A percentile compares a stretch with the other conserved stretches of the same genome.
These are phyloP conservation scores for Heteropelma amictum DNA, from an alignment of 2,888 invertebrate genomes.

Conservation along the genomic window DNA sequence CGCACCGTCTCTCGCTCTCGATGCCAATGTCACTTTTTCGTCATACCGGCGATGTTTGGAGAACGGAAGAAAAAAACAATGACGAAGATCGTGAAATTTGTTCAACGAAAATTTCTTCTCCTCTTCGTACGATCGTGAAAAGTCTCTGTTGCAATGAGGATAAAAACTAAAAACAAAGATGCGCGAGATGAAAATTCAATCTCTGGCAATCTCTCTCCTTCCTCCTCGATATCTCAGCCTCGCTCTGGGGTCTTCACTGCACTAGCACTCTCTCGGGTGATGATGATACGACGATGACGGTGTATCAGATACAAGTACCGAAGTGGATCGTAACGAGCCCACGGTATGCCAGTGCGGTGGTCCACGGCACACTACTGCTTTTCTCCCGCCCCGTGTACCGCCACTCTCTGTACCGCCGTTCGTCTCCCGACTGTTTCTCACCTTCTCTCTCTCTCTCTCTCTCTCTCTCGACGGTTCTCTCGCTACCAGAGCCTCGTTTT, in stretches of 20 bases:
- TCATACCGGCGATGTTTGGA: background rate
- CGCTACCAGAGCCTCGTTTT: conserved; percentile 47
- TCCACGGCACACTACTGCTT: conserved; percentile 85
- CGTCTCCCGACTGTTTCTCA: conserved; percentile 78
- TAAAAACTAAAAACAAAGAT: no score
- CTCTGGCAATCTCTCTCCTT: conserved; percentile 25
- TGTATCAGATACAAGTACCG: conserved; percentile 67
- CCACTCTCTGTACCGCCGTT: conserved; percentile 80
- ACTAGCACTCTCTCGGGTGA: conserved; percentile 73
- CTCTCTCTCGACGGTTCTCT: conserved; percentile 57
- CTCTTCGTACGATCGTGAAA: conserved; percentile 14
- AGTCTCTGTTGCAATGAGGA: no score
- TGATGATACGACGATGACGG: conserved; percentile 66
- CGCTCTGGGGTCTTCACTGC: conserved; percentile 67
- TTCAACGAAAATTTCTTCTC: conserved; percentile 20
- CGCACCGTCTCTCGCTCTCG: conserved; percentile 3
- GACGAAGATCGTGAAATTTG: background rate
- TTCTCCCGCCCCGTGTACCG: conserved; percentile 80
- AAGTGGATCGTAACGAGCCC: conserved; percentile 76
- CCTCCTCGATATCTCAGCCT: conserved; percentile 18
- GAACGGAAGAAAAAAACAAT: background rate
- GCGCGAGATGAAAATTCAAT: background rate
- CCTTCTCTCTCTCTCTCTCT: conserved; percentile 56
- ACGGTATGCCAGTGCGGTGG: conserved; percentile 80
- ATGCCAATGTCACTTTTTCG: conserved; percentile 17